phyloP scores from a whole-genome alignment of 1,140 invertebrate species.

The Aporrectodea caliginosa region DNA sequence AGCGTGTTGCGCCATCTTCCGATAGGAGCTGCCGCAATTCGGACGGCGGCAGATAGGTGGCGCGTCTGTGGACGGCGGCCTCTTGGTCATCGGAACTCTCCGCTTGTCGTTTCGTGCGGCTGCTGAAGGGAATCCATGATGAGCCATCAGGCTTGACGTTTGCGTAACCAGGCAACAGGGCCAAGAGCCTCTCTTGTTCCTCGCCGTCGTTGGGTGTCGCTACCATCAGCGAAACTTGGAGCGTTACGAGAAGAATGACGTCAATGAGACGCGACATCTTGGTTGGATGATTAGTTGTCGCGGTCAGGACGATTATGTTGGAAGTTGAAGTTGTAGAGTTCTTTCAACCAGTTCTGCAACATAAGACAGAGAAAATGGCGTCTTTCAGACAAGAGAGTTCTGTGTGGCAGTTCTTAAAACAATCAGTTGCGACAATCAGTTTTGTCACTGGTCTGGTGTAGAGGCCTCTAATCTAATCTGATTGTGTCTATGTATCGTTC shows the following conservation, averaged over 20 bases:
- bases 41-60: neutral
- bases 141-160: neutral
- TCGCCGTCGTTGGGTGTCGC: neutral
- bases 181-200: neutral
- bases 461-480: neutral
- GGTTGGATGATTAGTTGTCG: too few relatives aligned
- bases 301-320: too few relatives aligned
- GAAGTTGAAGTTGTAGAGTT: neutral
- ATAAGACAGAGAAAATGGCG: neutral
- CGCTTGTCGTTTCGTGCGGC: neutral
- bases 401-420: neutral
- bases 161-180: neutral
- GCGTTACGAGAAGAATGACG: neutral
- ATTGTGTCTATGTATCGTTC: too few relatives aligned
- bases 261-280: too few relatives aligned
- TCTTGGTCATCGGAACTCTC: neutral
- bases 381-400: neutral
- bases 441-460: neutral
- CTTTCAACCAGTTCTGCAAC: neutral
- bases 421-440: neutral
- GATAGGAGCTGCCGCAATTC: neutral
- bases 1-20: neutral
- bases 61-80: too few relatives aligned
- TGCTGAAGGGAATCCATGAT: neutral
- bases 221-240: neutral